Conservation (phyloP, 1,140 invertebrate genomes). For the Macrobrachium nipponense region DNA sequence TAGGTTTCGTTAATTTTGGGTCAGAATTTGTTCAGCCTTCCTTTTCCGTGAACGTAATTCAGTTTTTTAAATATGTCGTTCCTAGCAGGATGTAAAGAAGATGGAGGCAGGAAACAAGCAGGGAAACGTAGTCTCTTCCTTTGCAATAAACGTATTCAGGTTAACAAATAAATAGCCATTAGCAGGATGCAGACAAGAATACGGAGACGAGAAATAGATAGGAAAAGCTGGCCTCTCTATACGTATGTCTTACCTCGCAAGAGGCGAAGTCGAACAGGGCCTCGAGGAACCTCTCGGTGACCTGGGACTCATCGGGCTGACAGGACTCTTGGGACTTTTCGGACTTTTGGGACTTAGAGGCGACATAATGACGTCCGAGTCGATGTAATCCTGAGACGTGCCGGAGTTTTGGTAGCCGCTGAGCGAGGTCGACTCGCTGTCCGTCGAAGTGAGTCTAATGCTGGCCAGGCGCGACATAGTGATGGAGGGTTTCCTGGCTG, state of each 20-base stretch:
- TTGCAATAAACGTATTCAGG: too few species aligned
- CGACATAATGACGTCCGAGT: constrained; percentile 49
- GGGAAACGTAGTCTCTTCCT: too few species aligned
- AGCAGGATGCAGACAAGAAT: too few species aligned
- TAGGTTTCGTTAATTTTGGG: too few species aligned
- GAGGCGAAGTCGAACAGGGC: constrained; percentile 56
- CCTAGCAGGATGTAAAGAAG: too few species aligned
- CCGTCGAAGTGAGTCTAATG: constrained; percentile 55
- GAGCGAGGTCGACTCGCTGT: constrained; percentile 51
- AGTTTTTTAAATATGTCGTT: too few species aligned
- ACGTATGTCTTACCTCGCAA: constrained; percentile 49
- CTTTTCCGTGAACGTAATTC: too few species aligned
- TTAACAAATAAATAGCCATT: too few species aligned
- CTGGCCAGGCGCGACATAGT: constrained; percentile 53
- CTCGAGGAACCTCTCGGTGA: constrained; percentile 44
- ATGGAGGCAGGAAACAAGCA: too few species aligned
- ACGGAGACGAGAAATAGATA: too few species aligned
- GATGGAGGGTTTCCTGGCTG: background rate
- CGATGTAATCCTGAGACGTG: constrained; percentile 57
- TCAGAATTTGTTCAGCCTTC: too few species aligned
- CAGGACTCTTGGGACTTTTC: constrained; percentile 42
- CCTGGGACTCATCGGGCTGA: constrained; percentile 11
- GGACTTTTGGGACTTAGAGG: constrained; percentile 55
- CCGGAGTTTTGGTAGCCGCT: constrained; percentile 56
- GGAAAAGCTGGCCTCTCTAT: background rate